Conservation (phyloP, 2,113 vertebrate genomes). For the Eupsittula cactorum region DNA sequence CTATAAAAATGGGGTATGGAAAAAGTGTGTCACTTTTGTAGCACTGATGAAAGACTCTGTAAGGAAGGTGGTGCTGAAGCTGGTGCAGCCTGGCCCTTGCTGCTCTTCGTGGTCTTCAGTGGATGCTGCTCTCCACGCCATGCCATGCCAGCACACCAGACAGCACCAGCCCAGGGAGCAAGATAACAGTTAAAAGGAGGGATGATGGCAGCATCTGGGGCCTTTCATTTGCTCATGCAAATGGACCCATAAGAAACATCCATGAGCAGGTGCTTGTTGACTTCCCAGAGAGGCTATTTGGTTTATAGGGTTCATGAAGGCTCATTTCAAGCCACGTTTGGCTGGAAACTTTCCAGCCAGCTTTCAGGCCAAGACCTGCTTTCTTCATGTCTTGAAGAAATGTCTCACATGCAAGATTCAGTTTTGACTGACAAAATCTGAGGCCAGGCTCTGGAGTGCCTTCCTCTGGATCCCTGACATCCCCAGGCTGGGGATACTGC, state of each 20-base stretch:
- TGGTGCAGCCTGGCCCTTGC: not conserved
- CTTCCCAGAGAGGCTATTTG: not conserved
- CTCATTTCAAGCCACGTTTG: not conserved
- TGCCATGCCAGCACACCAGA: not conserved
- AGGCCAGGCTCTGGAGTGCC: not conserved
- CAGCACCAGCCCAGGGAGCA: not conserved
- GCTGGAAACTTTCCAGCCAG: not conserved
- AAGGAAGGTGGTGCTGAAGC: not conserved
- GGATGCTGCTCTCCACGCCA: not conserved
- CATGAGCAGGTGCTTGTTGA: not conserved
- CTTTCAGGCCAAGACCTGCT: not conserved
- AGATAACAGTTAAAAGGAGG: not conserved
- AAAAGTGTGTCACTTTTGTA: not conserved
- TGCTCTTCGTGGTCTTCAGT: not conserved
- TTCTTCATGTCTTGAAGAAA: not conserved
- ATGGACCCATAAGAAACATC: not conserved
- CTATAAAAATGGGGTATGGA: not conserved
- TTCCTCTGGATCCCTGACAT: not conserved
- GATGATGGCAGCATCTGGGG: not conserved
- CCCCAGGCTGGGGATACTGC: not conserved
- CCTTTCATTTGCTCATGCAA: not conserved
- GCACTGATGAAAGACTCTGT: not conserved
- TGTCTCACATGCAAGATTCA: accelerated
- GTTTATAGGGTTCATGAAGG: not conserved
- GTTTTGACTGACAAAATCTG: not conserved